Percentiles rank a stretch among this genome's conserved stretches.
These are phyloP conservation scores for Apodemia hepburni DNA, from an alignment of 2,888 invertebrate species.

Conservation along the genomic window DNA sequence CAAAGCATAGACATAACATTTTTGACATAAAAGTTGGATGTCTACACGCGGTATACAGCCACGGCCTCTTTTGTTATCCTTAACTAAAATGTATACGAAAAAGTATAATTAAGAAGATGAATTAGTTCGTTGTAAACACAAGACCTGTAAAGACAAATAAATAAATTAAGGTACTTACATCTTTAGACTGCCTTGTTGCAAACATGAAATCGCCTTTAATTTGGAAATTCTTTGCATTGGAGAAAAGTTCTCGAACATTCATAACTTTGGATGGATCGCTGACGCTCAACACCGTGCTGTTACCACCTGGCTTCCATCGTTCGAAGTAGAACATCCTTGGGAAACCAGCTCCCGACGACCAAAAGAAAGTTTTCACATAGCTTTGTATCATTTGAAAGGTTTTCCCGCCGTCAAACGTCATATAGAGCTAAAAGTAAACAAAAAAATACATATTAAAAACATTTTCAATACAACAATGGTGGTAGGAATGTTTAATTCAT, in stretches of 20 bases:
- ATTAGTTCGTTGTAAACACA: too few relatives aligned
- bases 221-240: conserved; percentile 89
- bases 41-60: too few relatives aligned
- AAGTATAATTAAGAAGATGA: too few relatives aligned
- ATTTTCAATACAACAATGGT: too few relatives aligned
- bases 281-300: conserved; percentile 86
- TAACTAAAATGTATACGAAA: too few relatives aligned
- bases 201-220: conserved; percentile 93
- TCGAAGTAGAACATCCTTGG: conserved; percentile 83
- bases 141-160: too few relatives aligned
- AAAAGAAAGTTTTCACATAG: conserved; percentile 89
- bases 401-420: conserved; percentile 87
- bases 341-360: conserved; percentile 79
- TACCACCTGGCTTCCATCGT: conserved; percentile 80
- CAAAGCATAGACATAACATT: too few relatives aligned
- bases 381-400: conserved; percentile 85
- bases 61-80: too few relatives aligned
- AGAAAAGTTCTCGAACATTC: conserved; percentile 79
- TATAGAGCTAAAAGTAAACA: conserved; percentile 81
- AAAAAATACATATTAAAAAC: conserved; percentile 7
- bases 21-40: too few relatives aligned
- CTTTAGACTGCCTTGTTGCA: conserved; percentile 84
- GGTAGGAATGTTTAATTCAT: too few relatives aligned
- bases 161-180: conserved; percentile 62
- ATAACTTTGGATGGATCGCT: conserved; percentile 67